Conservation (phyloP, 2,888 invertebrate species). For the Sepioteuthis lessoniana region DNA sequence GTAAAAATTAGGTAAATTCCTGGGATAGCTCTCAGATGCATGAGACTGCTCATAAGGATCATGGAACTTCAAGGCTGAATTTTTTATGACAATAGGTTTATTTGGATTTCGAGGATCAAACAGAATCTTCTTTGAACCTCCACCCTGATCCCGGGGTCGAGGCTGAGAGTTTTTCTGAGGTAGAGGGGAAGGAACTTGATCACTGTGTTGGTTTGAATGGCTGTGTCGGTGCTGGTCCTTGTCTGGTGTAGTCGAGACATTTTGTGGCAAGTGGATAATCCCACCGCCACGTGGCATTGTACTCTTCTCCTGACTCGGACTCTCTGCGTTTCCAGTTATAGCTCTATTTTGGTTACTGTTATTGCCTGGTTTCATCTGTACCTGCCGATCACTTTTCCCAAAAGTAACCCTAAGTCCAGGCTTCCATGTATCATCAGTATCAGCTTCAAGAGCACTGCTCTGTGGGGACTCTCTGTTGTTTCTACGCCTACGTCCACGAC, state of each 20-base stretch:
- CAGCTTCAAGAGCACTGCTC: not conserved
- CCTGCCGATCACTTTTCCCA: constrained; percentile 48
- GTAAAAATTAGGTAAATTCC: constrained; percentile 41
- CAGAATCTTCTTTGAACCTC: constrained; percentile 60
- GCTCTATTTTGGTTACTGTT: not conserved
- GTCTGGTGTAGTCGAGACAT: constrained; percentile 51
- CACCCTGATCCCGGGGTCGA: constrained; percentile 41
- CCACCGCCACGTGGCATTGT: constrained; percentile 56
- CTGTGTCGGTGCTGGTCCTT: not conserved
- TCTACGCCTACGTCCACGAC: constrained; percentile 36
- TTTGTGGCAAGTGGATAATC: constrained; percentile 58
- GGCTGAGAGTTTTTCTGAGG: constrained; percentile 6
- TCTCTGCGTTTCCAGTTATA: not conserved
- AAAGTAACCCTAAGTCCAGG: constrained; percentile 48
- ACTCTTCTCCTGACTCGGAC: constrained; percentile 40
- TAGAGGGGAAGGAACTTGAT: not conserved
- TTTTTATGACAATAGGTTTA: constrained; percentile 64
- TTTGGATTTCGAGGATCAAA: constrained; percentile 72
- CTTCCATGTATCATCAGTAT: constrained; percentile 24
- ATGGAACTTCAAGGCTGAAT: constrained; percentile 49
- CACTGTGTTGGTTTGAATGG: constrained; percentile 42
- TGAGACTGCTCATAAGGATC: constrained; percentile 1
- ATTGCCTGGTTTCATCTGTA: constrained; percentile 38
- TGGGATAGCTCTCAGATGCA: not conserved
- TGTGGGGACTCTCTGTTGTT: not conserved